Conservation (phyloP, 2,797 vertebrate species). For the Xiphorhynchus erythropygius region DNA sequence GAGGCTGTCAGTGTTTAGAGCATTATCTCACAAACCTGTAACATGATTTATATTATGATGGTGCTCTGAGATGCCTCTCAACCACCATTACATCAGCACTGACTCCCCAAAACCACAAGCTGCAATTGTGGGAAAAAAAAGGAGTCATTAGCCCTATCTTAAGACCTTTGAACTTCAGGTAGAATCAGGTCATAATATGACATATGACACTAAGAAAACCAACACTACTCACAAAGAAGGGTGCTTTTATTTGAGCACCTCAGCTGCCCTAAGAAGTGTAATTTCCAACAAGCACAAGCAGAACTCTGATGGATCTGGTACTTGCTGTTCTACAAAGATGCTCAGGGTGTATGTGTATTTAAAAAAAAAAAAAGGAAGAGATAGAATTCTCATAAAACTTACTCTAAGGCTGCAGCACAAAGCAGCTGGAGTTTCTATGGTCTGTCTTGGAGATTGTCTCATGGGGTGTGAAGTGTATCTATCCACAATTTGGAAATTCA, state of each 20-base stretch:
- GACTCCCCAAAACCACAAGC: background rate
- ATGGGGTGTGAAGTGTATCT: background rate
- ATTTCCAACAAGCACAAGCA: background rate
- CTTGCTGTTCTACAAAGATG: background rate
- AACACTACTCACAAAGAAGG: background rate
- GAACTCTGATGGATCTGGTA: background rate
- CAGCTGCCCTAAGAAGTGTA: background rate
- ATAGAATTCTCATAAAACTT: background rate
- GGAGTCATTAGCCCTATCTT: background rate
- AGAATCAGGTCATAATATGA: background rate
- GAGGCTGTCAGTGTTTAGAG: background rate
- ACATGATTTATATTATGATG: background rate
- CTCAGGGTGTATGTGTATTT: background rate
- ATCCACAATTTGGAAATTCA: background rate
- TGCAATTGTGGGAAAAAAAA: fast-evolving
- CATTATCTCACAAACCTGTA: background rate
- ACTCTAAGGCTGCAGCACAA: background rate
- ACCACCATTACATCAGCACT: background rate
- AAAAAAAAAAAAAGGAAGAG: background rate
- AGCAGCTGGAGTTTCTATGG: background rate
- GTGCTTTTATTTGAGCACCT: background rate
- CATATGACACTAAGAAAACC: background rate
- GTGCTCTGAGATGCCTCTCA: background rate
- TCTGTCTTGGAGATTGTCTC: background rate
- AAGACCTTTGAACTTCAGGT: background rate